Evolutionary conservation across 2,888 invertebrate species (phyloP), one percentile per base, ranked within the genome.

Genomic region (Trissonchulus latispiculum): DNA sequence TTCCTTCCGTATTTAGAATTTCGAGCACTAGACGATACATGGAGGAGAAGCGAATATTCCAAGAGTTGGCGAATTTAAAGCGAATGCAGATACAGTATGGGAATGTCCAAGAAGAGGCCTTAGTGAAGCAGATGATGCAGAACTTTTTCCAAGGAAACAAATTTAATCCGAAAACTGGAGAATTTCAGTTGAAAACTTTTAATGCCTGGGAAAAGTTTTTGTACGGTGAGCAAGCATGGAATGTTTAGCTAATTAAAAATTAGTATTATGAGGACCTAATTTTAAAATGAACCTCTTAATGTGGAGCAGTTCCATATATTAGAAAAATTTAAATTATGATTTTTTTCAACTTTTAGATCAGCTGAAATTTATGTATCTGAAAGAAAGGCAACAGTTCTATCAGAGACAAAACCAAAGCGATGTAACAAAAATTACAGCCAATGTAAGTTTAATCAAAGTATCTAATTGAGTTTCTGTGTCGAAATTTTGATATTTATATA

Each of bases 11-110:
- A n/a, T n/a, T n/a, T n/a, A n/a, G n/a, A n/a, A n/a, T n/a, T n/a
- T n/a, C n/a, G n/a, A 48, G 48, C 48, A 48, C 48, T 23, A 8
- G 48, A 8, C 69, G 33, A n/a, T 94, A 93, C 83, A 92, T 93
- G 80, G 88, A 93, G 80, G 94, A 95, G 84, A 87, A 93, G 75
- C 91, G 92, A 82, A 91, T 95, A 79, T 94, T 95, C 83, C 92
- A 93, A 81, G 92, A 94, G 83, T 87, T 95, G 72, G 86, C 94
- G 81, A 93, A 94, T 81, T 85, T 94, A 69, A 94, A 95, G 84
- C 88, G 93, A 71, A 86, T 92, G 75, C 94, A 94, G 85, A 93
- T 94, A 79, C 88, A 93, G 79, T 90, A 92, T 35, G 92, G 91
- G 18, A 71, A 32, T 2, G 81, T 81, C 0, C 80, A 81, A 75